These are phyloP conservation scores for Hoplodrina blanda DNA, from an alignment of 2,888 invertebrate species.

Conservation along the genomic window DNA sequence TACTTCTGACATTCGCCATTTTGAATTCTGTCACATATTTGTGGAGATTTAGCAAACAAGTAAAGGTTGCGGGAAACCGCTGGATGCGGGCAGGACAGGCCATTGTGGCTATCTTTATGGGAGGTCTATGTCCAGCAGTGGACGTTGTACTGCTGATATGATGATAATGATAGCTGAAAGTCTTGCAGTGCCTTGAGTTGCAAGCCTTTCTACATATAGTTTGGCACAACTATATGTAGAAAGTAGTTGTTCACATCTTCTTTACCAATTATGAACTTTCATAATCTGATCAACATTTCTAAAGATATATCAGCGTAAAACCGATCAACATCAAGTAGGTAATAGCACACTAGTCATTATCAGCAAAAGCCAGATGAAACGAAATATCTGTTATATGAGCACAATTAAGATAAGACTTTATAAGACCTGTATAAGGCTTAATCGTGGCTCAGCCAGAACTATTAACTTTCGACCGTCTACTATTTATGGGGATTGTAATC, in stretches of 20 bases:
- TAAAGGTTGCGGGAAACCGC: too few species aligned
- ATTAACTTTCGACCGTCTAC: constrained; percentile 64
- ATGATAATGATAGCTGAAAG: too few species aligned
- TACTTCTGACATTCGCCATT: neutral
- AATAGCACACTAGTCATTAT: constrained; percentile 37
- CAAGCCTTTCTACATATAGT: too few species aligned
- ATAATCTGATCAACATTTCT: neutral
- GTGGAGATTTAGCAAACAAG: too few species aligned
- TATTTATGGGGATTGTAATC: constrained; percentile 66
- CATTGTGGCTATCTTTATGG: too few species aligned
- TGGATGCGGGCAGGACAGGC: too few species aligned
- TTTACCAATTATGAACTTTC: neutral
- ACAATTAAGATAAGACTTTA: constrained; percentile 76
- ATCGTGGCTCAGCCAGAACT: constrained; percentile 64
- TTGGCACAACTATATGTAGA: neutral
- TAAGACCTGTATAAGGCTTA: constrained; percentile 73
- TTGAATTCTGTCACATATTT: too few species aligned
- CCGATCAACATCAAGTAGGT: constrained; percentile 39
- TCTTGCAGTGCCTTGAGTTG: too few species aligned
- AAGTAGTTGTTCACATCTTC: too few species aligned
- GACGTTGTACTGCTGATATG: too few species aligned
- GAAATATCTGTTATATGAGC: constrained; percentile 69
- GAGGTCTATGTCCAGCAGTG: too few species aligned
- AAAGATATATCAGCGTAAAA: constrained; percentile 13
- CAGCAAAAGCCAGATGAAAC: constrained; percentile 64